phyloP scores from a whole-genome alignment of 2,888 invertebrate genomes.

The Tachina fera region DNA sequence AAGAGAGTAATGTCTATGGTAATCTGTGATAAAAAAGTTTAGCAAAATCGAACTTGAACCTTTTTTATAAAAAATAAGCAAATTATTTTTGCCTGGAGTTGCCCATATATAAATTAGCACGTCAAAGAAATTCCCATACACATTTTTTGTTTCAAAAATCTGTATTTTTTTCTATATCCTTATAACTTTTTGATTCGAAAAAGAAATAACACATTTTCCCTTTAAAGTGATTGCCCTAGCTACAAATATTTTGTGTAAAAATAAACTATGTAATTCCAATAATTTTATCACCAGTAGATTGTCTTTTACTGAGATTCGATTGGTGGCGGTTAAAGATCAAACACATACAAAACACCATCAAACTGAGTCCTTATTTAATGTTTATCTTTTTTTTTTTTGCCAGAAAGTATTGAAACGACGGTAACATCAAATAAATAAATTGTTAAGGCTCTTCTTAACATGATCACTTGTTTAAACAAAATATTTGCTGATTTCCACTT shows the following conservation, averaged over 20 bases:
- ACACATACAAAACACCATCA: conserved; percentile 70
- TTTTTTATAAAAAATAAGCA: too few relatives aligned
- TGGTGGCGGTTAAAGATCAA: conserved; percentile 73
- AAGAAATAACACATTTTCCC: neutral
- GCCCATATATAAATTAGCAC: too few relatives aligned
- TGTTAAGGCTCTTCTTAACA: conserved; percentile 58
- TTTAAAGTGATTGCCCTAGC: conserved; percentile 21
- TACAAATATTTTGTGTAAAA: conserved; percentile 61
- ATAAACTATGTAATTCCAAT: conserved; percentile 75
- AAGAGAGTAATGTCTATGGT: too few relatives aligned
- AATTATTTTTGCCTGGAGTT: too few relatives aligned
- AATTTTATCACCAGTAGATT: conserved; percentile 80
- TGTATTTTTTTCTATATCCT: too few relatives aligned
- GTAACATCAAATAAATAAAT: conserved; percentile 64
- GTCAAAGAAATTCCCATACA: too few relatives aligned
- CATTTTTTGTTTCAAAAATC: too few relatives aligned
- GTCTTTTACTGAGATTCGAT: conserved; percentile 74
- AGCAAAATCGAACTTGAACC: too few relatives aligned
- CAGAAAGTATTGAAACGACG: conserved; percentile 60
- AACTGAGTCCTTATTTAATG: conserved; percentile 61
- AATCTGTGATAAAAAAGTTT: too few relatives aligned
- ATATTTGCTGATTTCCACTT: conserved; percentile 45
- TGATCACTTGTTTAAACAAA: conserved; percentile 70
- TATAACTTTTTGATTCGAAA: too few relatives aligned
- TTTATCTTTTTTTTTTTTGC: conserved; percentile 5